phyloP scores from a whole-genome alignment of 2,888 invertebrate species.

The Phaedon cochleariae region DNA sequence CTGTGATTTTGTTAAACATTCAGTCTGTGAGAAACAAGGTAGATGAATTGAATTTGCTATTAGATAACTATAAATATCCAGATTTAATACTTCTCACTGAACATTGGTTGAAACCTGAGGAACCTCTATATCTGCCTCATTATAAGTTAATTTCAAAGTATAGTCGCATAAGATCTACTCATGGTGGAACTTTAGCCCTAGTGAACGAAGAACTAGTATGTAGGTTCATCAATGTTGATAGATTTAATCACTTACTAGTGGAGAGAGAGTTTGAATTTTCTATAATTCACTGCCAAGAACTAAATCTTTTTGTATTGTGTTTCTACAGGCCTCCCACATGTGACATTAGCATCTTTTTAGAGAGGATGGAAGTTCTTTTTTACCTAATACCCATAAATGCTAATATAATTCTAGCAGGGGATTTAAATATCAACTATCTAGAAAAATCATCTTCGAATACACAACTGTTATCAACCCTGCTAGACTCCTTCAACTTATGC shows the following conservation, averaged over 20 bases:
- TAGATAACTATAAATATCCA: background rate
- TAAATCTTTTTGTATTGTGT: background rate
- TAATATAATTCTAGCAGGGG: background rate
- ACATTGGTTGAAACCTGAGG: slow-evolving; percentile 1
- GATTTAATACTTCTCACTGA: background rate
- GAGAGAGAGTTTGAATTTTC: background rate
- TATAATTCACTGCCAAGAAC: background rate
- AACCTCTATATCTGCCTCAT: background rate
- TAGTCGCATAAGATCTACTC: background rate
- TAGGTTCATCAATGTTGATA: background rate
- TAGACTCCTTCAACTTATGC: background rate
- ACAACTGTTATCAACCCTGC: background rate
- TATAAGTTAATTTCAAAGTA: background rate
- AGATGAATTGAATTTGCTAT: background rate
- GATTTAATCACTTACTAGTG: background rate
- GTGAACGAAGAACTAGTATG: background rate
- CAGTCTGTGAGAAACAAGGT: background rate
- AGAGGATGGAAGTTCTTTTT: background rate
- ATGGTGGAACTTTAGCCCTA: background rate
- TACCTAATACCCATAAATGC: background rate
- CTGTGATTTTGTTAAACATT: background rate
- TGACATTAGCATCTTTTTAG: background rate
- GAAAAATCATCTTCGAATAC: background rate
- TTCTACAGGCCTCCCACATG: background rate
- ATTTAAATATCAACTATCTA: background rate